phyloP scores from a whole-genome alignment of 1,140 invertebrate species.

The Archivesica marissinica region DNA sequence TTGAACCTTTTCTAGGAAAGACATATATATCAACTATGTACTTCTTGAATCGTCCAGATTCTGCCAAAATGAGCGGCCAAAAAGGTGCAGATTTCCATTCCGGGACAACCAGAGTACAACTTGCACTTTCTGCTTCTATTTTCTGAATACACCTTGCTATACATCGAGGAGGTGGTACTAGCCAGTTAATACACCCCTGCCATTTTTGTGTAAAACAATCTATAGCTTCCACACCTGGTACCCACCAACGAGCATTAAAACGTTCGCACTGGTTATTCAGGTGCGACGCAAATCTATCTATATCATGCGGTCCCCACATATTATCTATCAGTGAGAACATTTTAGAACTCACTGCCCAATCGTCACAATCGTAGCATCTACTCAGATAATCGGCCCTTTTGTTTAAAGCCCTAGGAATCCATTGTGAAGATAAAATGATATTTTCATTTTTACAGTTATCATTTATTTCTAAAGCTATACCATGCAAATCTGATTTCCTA shows the following conservation, averaged over 20 bases:
- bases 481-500: not conserved
- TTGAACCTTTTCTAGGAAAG: not conserved
- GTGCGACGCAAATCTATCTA: slow-evolving; percentile 53
- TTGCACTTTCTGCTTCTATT: slow-evolving; percentile 21
- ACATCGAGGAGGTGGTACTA: slow-evolving; percentile 49
- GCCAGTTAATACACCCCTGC: slow-evolving; percentile 21
- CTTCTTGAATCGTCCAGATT: not conserved
- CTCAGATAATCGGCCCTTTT: slow-evolving; percentile 33
- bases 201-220: slow-evolving; percentile 32
- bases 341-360: slow-evolving; percentile 12
- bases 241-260: slow-evolving; percentile 53
- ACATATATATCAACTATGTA: not conserved
- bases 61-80: not conserved
- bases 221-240: slow-evolving; percentile 41
- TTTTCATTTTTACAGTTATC: slow-evolving; percentile 10
- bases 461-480: not conserved
- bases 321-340: not conserved
- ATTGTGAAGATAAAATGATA: not conserved
- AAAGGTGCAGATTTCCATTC: slow-evolving; percentile 35
- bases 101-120: not conserved
- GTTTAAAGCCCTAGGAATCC: slow-evolving; percentile 49
- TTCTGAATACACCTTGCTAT: slow-evolving; percentile 1
- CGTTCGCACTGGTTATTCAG: slow-evolving; percentile 39
- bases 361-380: slow-evolving; percentile 39
- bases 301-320: slow-evolving; percentile 34